Evolutionary conservation across 2,113 vertebrate species (phyloP).

Genomic region (Cavia aperea): DNA sequence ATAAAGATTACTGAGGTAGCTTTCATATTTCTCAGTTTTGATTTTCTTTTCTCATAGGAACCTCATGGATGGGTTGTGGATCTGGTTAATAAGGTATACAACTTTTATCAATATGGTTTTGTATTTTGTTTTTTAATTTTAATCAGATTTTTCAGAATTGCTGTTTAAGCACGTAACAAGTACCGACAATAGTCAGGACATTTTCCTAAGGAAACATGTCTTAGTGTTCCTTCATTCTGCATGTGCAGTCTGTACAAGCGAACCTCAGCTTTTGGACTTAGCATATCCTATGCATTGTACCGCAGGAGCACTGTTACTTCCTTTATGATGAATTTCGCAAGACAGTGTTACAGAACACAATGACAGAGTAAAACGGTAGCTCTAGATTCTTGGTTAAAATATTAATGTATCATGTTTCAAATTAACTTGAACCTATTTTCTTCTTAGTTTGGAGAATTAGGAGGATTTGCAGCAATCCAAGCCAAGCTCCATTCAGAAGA

Average conservation of each 20-base stretch:
- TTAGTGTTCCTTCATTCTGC: background rate
- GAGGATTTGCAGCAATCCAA: conserved; percentile 96
- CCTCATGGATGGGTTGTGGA: conserved; percentile 99
- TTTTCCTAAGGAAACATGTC: background rate
- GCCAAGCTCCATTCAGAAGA: conserved; percentile 92
- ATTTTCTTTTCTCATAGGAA: conserved; percentile 78
- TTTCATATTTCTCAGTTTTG: conserved; percentile 49
- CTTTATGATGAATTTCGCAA: background rate
- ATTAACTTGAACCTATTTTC: conserved; percentile 18
- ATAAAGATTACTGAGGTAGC: background rate
- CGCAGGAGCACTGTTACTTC: background rate
- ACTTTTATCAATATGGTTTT: conserved; percentile 43
- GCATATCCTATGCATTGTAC: background rate
- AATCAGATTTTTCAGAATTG: background rate
- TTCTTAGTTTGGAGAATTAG: conserved; percentile 94
- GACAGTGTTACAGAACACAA: background rate
- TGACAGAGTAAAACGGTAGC: background rate
- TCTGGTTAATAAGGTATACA: conserved; percentile 93
- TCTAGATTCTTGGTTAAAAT: background rate
- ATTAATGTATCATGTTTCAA: background rate
- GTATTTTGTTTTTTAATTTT: conserved; percentile 2
- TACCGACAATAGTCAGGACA: background rate
- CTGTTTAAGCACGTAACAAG: conserved; percentile 7
- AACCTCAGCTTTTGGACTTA: background rate
- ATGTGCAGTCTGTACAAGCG: background rate